These are phyloP conservation scores for Pangasius macronema DNA, from an alignment of 2,797 vertebrate genomes.

Conservation along the genomic window DNA sequence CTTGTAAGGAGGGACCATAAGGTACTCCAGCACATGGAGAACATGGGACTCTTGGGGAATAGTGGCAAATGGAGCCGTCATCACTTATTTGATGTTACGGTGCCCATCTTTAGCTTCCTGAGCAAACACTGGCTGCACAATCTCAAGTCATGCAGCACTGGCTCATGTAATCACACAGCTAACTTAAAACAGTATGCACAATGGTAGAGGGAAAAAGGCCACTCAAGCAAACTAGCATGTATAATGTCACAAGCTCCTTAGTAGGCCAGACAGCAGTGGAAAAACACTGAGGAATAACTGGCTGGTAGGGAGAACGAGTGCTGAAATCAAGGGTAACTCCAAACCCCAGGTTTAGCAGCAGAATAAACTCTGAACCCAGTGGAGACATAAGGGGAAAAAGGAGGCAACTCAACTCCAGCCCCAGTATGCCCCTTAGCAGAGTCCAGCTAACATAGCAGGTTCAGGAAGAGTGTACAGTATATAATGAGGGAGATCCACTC, in stretches of 20 bases:
- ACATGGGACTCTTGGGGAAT: neutral
- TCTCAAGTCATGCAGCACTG: neutral
- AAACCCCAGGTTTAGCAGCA: neutral
- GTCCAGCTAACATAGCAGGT: neutral
- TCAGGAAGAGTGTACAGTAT: neutral
- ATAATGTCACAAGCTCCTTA: too few relatives aligned
- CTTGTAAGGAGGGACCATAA: neutral
- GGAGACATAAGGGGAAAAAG: neutral
- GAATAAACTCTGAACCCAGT: neutral
- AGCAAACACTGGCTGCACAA: neutral
- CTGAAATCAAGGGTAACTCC: neutral
- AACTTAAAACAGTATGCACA: neutral
- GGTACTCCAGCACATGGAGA: neutral
- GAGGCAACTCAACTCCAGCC: neutral
- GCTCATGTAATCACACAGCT: neutral
- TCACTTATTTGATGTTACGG: neutral
- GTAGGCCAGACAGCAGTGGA: neutral
- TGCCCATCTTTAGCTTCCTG: neutral
- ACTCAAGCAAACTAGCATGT: too few relatives aligned
- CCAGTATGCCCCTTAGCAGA: neutral
- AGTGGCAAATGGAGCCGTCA: neutral
- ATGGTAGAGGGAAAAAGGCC: neutral
- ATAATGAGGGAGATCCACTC: neutral
- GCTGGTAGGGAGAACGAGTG: neutral
- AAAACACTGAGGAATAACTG: neutral